Evolutionary conservation across 2,797 vertebrate genomes (phyloP), one percentile per base, ranked within the genome.

Genomic region (Discoglossus pictus): DNA sequence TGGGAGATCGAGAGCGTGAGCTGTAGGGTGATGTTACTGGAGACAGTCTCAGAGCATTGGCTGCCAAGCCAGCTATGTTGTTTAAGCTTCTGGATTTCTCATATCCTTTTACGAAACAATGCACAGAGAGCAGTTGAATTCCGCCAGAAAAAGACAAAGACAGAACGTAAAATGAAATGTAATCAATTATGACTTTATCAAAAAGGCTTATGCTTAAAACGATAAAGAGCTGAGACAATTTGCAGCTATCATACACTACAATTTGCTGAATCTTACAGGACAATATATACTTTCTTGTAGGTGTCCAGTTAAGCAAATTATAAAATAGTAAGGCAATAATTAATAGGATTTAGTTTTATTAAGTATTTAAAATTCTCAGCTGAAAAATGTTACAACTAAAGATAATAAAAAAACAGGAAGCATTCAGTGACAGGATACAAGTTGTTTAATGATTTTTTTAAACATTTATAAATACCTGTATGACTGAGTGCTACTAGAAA

Each of bases 21-120:
- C 85, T 92, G 84, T 93, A 97, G 76, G 94, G 93, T 77, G 96
- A 95, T 84, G 90, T 92, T 80, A 93, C 92, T 74, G 93, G 94
- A 90, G 94, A 96, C 82, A 95, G 89, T 82, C 90, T 90, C 89
- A 97, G 89, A 85, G 92, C 75, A 88, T 89, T 97, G 86, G 90
- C 91, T 78, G 92, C 85, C 92, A 95, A 81, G 89, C 92, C 92
- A 73, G 92, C 88, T 91, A 97, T 93, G 93, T 94, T 96, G 93
- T 91, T 98, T 94, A 98, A 91, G 84, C 95, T 97, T 90, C 92
- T 84, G 80, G 94, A 96, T 87, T 98, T 98, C 89, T 96, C 94
- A 79, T 92, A 95, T 85, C 93, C 95, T 98, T 98, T 88, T 83
- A 90, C 84, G 85, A 86, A 87, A 88, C 86, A 93, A 88, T 87